Conservation (phyloP, 2,888 invertebrate species). For the Ichneumoninae sp. region DNA sequence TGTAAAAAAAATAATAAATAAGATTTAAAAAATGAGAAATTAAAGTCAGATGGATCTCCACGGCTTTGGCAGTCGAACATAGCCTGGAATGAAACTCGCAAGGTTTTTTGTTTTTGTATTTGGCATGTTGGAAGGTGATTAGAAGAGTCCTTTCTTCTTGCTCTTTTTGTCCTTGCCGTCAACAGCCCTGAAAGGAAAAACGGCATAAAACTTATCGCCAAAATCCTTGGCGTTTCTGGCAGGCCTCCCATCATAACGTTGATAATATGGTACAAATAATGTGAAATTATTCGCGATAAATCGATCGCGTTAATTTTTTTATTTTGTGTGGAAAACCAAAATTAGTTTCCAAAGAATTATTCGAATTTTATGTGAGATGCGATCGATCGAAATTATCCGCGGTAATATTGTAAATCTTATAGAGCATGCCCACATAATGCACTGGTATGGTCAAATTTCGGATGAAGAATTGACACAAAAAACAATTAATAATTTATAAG, state of each 20-base stretch:
- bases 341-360: not conserved
- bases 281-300: not conserved
- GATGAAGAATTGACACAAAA: not conserved
- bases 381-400: not conserved
- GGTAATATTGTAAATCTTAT: not conserved
- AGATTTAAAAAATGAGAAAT: constrained; percentile 9
- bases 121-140: constrained; percentile 82
- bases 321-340: not conserved
- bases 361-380: not conserved
- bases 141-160: constrained; percentile 96
- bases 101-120: constrained; percentile 59
- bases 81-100: constrained; percentile 57
- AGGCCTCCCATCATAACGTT: not conserved
- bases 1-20: constrained; percentile 24
- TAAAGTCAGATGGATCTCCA: constrained; percentile 43
- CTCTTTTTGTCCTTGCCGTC: constrained; percentile 95
- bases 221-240: constrained; percentile 5
- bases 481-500: not conserved
- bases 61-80: constrained; percentile 50
- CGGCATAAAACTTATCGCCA: constrained; percentile 66
- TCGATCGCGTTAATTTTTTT: not conserved
- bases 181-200: constrained; percentile 88
- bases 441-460: not conserved
- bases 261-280: not conserved
- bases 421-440: not conserved